Evolutionary conservation across 2,797 vertebrate genomes (phyloP), one percentile per base, ranked within the genome.

Genomic region (Phrynocephalus vlangalii): DNA sequence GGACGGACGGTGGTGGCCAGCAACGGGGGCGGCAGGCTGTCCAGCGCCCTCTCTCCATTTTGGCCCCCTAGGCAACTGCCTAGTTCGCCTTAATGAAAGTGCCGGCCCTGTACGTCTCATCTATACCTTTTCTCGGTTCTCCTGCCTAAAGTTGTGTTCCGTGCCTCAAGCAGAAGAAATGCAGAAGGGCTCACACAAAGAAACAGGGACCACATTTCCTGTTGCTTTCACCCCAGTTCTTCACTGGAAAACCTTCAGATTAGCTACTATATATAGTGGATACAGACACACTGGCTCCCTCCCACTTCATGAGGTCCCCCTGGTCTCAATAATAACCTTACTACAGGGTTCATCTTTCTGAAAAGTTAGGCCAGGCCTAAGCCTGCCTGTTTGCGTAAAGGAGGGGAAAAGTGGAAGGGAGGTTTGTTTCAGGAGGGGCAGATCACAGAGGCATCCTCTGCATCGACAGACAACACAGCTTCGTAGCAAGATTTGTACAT

Each of bases 331-430:
- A 44, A 73, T 60, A 10, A 75, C 24, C 79, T 88, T 88, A 81
- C 83, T 79, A 85, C 60, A 44, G 26, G 56, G 30, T 68, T 85
- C 83, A 68, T 60, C 71, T 85, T 85, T 68, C 78, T 70, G 70
- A 80, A 60, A 56, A 81, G 44, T 11, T 68, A 88, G 87, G 78
- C 56, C 87, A 88, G 77, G 83, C 70, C 56, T 38, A 88, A 85
- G 60, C 87, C 83, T 81, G 83, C 60, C 60, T 72, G 71, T 67
- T 85, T 88, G 71, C 71, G 81, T 38, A 88, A 60, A 68, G 71
- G 16, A 66, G 72, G 81, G 78, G 85, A 67, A 79, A 75, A 82
- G 60, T 13, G 38, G 63, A 78, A 81, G 82, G 76, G 75, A 84
- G 18, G 16, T 50, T 79, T 50, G 1, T 84, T 88, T 84, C 52